Base-by-base conservation (phyloP, 2,797 vertebrate species). In the Acrossocheilus fasciatus region DNA sequence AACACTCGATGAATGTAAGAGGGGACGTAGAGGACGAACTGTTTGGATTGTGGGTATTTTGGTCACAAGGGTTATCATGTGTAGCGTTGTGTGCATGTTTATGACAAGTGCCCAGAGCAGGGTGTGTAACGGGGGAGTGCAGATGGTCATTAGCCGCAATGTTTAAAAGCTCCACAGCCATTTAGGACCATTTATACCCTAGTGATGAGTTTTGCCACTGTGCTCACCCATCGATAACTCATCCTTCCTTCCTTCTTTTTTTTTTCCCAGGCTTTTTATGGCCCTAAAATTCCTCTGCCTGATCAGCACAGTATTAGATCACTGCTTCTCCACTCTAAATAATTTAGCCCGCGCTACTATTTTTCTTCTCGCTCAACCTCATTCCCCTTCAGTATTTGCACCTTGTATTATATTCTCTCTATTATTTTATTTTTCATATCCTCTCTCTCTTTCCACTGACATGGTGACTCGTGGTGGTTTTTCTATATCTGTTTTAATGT, bases 111-210 rank as follows among this genome's bases (percentile, higher is more conserved):
- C 66, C 57, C 20, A 34, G 59, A 72, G 82, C 15, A 62, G 78
- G 79, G 39, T 81, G 39, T 79, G 45, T 86, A 84, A 83, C 39
- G 26, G 39, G 47, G 76, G 30, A 57, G 12, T 80, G 74, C 86
- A 69, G 72, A 85, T 76, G 74, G 64, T 82, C 83, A 81, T 88
- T 90, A 88, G 83, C 83, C 23, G 70, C 72, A 77, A 68, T 62
- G 73, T 84, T 52, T 69, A 87, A 84, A 81, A 70, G 69, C 75
- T 52, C 82, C 75, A 41, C 39, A 64, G 59, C 81, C 82, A 87
- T 87, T 88, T 87, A 88, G 34, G 72, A 68, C 77, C 87, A 91
- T 91, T 92, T 81, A 91, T 94, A 89, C 85, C 88, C 86, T 88
- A 72, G 74, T 86, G 90, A 92, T 91, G 90, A 92, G 90, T 92